Evolutionary conservation across 2,888 invertebrate genomes (phyloP).

Genomic region (Ichneumoninae sp.): DNA sequence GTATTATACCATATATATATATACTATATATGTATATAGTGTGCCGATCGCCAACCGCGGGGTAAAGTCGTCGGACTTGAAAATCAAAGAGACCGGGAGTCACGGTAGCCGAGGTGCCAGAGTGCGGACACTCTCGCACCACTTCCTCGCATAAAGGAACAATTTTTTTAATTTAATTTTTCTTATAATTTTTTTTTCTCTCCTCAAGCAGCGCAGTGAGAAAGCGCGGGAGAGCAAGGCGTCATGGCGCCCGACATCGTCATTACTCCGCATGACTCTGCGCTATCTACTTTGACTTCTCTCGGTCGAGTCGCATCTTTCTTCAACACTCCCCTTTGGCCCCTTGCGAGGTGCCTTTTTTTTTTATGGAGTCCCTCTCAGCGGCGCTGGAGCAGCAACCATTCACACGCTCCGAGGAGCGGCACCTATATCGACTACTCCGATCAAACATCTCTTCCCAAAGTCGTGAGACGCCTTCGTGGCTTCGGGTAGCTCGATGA

Average conservation of each 20-base stretch:
- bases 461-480: conserved; percentile 1
- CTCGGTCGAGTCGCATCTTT: conserved; percentile 67
- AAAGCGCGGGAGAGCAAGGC: conserved; percentile 66
- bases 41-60: not conserved
- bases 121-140: conserved; percentile 32
- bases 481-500: not conserved
- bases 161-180: conserved; percentile 34
- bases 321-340: conserved; percentile 74
- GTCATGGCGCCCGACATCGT: conserved; percentile 78
- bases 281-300: conserved; percentile 75
- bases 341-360: conserved; percentile 64
- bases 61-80: conserved; percentile 26
- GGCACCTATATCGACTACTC: conserved; percentile 43
- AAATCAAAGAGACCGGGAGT: conserved; percentile 44
- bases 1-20: too few relatives aligned
- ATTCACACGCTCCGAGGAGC: conserved; percentile 77
- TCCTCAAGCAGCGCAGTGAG: conserved; percentile 45
- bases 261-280: conserved; percentile 83
- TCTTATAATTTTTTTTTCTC: conserved; percentile 19
- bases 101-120: conserved; percentile 64
- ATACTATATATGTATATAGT: too few relatives aligned
- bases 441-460: conserved; percentile 24
- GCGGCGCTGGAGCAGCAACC: conserved; percentile 42
- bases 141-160: conserved; percentile 44
- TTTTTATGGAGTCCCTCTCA: conserved; percentile 23